Base-by-base conservation (phyloP, 2,888 invertebrate species). In the Thumatha senex region DNA sequence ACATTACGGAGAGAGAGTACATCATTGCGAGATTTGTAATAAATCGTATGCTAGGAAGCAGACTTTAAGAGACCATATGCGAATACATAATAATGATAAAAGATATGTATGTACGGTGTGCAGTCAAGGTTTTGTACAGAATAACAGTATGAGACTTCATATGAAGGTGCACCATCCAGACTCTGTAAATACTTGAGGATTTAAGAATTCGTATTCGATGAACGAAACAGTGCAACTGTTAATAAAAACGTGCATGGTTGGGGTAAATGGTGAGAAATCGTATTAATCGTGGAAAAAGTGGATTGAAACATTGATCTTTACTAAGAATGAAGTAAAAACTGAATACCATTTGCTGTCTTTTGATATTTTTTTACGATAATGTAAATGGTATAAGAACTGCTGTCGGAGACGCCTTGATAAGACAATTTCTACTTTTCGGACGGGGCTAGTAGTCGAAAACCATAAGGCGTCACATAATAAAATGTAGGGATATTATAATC, bases 41-140 rank as follows among this genome's bases (percentile, higher is more conserved):
- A 92, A 92, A 62, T 78, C 91, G 0, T 93, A 92, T 48, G 85
- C 89, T 0, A 78, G 88, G 40, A 85, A 82, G 36, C 84, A 88
- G 52, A 87, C 84, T 0, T 56, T 91, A 13, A 72, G 68, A 10
- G 84, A 86, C 11, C 90, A 91, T 61, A 80, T 88, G 84, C 65
- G 80, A 1, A 84, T 83, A 18, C 90, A 90, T 51, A 79, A 59
- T 34, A 76, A 76, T 43, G 81, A 83, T 13, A 82, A 74, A 55
- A 73, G 76, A 39, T 80, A 70, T 24, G 54, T 68, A 0, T 87
- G 88, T 53, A 12, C 59, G 0, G 51, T 82, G 0, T 87, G 87
- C 50, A 72, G 61, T 53, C 79, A 85, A 51, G 68, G 67, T 0
- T 88, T 87, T 45, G 77, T 80, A 1, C 86, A 86, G 42, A 82